phyloP scores from a whole-genome alignment of 2,888 invertebrate species.

The Isotomurus palustris region DNA sequence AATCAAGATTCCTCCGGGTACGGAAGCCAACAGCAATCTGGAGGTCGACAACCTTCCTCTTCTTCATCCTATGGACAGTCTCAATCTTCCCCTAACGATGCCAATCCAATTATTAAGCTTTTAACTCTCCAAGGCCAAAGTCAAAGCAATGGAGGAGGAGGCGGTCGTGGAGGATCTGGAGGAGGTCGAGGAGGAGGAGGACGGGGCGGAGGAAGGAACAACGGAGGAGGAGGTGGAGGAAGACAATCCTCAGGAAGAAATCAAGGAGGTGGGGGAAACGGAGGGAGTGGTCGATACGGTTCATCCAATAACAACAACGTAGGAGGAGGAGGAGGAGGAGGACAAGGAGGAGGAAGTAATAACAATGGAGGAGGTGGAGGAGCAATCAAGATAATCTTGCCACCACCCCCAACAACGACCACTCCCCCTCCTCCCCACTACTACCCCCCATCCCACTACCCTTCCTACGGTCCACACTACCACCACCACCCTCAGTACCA shows the following conservation, averaged over 20 bases:
- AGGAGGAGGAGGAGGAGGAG: background rate
- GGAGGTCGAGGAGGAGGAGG: too few species aligned
- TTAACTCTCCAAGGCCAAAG: too few species aligned
- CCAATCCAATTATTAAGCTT: too few species aligned
- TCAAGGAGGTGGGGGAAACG: constrained; percentile 1
- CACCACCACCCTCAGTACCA: background rate
- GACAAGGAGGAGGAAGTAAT: constrained; percentile 3
- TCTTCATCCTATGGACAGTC: too few species aligned
- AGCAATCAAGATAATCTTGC: constrained; percentile 26
- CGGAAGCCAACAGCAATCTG: too few species aligned
- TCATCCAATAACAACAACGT: too few species aligned
- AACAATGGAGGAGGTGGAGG: background rate
- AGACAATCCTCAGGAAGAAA: background rate
- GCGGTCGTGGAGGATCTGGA: too few species aligned
- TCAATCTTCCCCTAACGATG: too few species aligned
- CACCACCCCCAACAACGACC: constrained; percentile 21
- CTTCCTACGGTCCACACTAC: constrained; percentile 11
- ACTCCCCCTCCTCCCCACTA: constrained; percentile 15
- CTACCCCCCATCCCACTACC: constrained; percentile 10
- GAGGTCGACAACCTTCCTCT: too few species aligned
- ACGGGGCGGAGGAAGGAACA: background rate
- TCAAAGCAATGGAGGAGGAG: too few species aligned
- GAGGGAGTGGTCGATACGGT: background rate
- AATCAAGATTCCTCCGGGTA: too few species aligned
- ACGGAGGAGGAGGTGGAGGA: background rate